A percentile compares a stretch with the other conserved stretches of the same genome.
phyloP scores from a whole-genome alignment of 2,888 invertebrate genomes.

The Morpho deidamia region DNA sequence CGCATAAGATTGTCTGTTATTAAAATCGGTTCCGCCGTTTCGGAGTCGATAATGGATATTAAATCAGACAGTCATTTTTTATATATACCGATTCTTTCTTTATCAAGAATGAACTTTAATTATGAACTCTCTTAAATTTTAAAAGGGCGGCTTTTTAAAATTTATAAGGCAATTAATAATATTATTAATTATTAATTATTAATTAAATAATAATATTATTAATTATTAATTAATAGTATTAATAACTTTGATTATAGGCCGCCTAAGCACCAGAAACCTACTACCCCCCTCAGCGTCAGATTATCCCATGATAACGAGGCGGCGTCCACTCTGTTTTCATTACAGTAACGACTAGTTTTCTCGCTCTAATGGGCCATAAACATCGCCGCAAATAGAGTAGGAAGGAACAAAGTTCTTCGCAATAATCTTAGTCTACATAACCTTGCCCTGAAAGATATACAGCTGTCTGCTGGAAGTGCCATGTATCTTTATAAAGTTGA shows the following conservation, averaged over 20 bases:
- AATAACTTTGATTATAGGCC: slow-evolving; percentile 22
- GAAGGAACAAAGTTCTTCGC: slow-evolving; percentile 51
- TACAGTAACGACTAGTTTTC: slow-evolving; percentile 64
- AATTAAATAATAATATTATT: no score
- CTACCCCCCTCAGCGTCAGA: slow-evolving; percentile 19
- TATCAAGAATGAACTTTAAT: no score
- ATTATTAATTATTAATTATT: no score
- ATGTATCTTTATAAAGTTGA: background rate
- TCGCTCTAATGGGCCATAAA: slow-evolving; percentile 68
- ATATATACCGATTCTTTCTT: no score
- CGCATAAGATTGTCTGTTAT: no score
- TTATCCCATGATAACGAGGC: slow-evolving; percentile 67
- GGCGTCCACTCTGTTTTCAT: slow-evolving; percentile 67
- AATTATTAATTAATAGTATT: slow-evolving; percentile 28
- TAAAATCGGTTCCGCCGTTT: no score
- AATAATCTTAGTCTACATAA: slow-evolving; percentile 46
- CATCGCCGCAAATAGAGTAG: slow-evolving; percentile 60
- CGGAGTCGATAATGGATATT: no score
- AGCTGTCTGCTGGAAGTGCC: slow-evolving; percentile 20
- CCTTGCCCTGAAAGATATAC: slow-evolving; percentile 23
- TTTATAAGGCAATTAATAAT: no score
- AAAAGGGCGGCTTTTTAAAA: no score
- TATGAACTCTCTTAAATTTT: no score
- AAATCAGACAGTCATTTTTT: no score
- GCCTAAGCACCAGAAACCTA: slow-evolving; percentile 24